Conservation (phyloP, 2,797 vertebrate species). For the Lithobates sylvaticus region DNA sequence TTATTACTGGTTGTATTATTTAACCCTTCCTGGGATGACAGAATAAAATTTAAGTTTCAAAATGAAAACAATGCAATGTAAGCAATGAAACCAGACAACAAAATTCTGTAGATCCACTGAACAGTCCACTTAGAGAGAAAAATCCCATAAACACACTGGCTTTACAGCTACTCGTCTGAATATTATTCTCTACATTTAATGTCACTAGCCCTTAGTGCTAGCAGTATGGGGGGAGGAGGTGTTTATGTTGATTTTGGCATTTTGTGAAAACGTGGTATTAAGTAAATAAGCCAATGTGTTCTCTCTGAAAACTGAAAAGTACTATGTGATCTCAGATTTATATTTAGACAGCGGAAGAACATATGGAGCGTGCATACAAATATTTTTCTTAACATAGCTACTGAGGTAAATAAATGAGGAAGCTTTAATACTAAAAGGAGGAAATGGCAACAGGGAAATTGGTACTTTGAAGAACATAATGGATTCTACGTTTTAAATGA, state of each 20-base stretch:
- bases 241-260: not conserved
- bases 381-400: not conserved
- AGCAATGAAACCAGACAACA: too few species aligned
- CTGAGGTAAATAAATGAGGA: conserved; percentile 22
- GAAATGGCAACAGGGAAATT: conserved; percentile 11
- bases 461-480: conserved; percentile 2
- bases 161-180: too few species aligned
- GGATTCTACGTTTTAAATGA: too few species aligned
- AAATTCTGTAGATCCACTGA: too few species aligned
- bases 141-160: too few species aligned
- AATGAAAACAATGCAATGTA: too few species aligned
- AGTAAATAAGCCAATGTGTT: not conserved
- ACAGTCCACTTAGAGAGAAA: too few species aligned
- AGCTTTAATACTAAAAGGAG: not conserved
- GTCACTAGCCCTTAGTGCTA: not conserved
- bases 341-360: conserved; percentile 26
- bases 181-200: too few species aligned
- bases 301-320: not conserved
- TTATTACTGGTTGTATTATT: too few species aligned
- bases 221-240: not conserved
- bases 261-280: not conserved
- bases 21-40: too few species aligned
- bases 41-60: too few species aligned
- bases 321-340: not conserved
- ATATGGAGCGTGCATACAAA: conserved; percentile 1